A percentile compares a stretch with the other conserved stretches of the same genome.
Conservation (phyloP, 1,140 invertebrate species). For the Homarus americanus region DNA sequence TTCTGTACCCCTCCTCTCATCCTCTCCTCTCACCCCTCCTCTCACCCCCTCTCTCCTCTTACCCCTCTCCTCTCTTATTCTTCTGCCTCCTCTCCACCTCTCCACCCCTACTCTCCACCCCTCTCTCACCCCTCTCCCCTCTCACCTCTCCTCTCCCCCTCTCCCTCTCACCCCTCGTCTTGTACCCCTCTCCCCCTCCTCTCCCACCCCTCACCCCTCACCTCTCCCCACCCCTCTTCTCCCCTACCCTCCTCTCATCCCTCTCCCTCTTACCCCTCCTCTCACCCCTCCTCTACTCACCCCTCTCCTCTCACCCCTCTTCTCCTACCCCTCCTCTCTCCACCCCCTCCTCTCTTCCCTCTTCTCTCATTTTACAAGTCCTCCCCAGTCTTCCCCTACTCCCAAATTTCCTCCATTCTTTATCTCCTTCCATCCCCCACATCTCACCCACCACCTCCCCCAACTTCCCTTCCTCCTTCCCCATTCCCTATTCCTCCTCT, state of each 20-base stretch:
- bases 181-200: background rate
- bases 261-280: background rate
- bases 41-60: background rate
- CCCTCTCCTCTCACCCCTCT: background rate
- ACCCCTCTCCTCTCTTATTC: background rate
- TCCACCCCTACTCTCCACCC: background rate
- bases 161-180: background rate
- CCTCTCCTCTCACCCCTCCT: background rate
- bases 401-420: no score
- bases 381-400: no score
- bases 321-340: no score
- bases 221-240: background rate
- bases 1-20: background rate
- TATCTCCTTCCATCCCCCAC: background rate
- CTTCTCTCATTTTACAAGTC: no score
- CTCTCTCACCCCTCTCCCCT: constrained; percentile 2
- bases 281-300: background rate
- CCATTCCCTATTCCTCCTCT: no score
- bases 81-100: background rate
- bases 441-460: no score
- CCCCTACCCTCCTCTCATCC: background rate
- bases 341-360: no score
- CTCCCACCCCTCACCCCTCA: background rate
- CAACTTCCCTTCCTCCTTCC: no score
- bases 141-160: background rate